phyloP scores from a whole-genome alignment of 1,140 invertebrate species.

The Latrodectus geometricus region DNA sequence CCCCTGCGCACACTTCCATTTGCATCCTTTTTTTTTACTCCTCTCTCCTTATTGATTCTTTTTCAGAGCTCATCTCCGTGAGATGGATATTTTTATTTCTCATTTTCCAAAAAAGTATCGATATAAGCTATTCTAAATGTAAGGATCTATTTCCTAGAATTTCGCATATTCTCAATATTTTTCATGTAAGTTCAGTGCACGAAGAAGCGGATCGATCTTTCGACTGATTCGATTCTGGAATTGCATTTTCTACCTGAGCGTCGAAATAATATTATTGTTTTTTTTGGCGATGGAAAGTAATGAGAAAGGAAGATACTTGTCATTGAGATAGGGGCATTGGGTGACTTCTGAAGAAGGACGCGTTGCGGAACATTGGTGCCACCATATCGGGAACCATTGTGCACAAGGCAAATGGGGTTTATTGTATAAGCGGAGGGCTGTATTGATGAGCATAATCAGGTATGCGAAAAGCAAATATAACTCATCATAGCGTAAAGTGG shows the following conservation, averaged over 20 bases:
- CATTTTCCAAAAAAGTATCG: not conserved
- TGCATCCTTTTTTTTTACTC: not conserved
- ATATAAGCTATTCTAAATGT: not conserved
- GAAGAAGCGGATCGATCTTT: not conserved
- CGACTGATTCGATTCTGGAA: not conserved
- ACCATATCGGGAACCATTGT: too few species aligned
- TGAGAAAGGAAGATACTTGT: too few species aligned
- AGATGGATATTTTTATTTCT: slow-evolving; percentile 2
- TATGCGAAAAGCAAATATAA: too few species aligned
- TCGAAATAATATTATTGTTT: too few species aligned
- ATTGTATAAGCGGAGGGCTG: too few species aligned
- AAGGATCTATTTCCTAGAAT: not conserved
- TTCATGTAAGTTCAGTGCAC: not conserved
- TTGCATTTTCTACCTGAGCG: not conserved
- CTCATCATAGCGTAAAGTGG: too few species aligned
- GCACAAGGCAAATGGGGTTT: too few species aligned
- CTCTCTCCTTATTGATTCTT: not conserved
- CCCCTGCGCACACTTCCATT: not conserved
- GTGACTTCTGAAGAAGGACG: too few species aligned
- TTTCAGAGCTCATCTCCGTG: not conserved
- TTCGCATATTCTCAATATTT: not conserved
- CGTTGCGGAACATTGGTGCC: too few species aligned
- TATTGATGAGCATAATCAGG: too few species aligned
- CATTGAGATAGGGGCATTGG: too few species aligned
- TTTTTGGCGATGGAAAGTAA: too few species aligned